Conservation (phyloP, 1,140 invertebrate species). For the Linepithema humile region DNA sequence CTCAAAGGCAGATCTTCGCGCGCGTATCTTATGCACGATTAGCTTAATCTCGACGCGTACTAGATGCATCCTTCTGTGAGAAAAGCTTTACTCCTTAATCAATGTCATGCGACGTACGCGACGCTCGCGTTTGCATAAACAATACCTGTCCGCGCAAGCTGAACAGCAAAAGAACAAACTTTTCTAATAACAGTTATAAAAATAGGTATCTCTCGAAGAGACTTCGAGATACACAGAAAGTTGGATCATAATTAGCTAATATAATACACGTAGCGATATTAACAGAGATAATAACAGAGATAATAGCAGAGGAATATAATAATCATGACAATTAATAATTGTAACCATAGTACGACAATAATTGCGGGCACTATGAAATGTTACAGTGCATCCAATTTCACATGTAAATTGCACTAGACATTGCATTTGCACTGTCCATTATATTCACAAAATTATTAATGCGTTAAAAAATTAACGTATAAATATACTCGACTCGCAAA, state of each 20-base stretch:
- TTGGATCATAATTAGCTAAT: not conserved
- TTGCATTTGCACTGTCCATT: not conserved
- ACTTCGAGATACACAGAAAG: not conserved
- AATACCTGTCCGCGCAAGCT: not conserved
- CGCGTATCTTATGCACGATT: slow-evolving; percentile 38
- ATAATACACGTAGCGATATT: not conserved
- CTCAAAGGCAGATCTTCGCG: slow-evolving; percentile 47
- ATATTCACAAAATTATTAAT: not conserved
- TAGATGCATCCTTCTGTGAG: slow-evolving; percentile 6
- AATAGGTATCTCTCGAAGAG: not conserved
- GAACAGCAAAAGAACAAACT: slow-evolving; percentile 1
- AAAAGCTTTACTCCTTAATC: slow-evolving; percentile 1
- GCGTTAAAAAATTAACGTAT: not conserved
- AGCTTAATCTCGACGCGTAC: slow-evolving; percentile 24
- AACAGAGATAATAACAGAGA: slow-evolving; percentile 19
- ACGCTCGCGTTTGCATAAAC: not conserved
- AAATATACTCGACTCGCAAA: not conserved
- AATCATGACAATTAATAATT: slow-evolving; percentile 36
- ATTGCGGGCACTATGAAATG: slow-evolving; percentile 19
- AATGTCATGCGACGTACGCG: not conserved
- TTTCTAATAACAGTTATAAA: slow-evolving; percentile 10
- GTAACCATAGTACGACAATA: slow-evolving; percentile 11
- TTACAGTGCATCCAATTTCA: slow-evolving; percentile 21
- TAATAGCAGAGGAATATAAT: not conserved
- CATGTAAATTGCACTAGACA: not conserved